A percentile compares a stretch with the other conserved stretches of the same genome.
These are phyloP conservation scores for Urocyon cinereoargenteus DNA, from an alignment of 2,797 vertebrate species.

Conservation along the genomic window DNA sequence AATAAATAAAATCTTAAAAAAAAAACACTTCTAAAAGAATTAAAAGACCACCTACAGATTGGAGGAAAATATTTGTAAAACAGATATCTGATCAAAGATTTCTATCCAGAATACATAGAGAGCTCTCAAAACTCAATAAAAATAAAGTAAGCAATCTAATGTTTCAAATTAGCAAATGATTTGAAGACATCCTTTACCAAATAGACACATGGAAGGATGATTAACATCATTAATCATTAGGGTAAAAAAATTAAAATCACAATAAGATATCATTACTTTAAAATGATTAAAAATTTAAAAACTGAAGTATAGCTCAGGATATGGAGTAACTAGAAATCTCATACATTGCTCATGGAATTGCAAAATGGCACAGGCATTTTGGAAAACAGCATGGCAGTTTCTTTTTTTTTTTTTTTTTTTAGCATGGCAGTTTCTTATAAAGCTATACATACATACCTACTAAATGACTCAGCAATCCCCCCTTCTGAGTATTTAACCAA, in stretches of 20 bases:
- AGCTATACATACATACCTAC: not conserved
- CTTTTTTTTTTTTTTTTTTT: too few species aligned
- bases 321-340: not conserved
- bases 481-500: not conserved
- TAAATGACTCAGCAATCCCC: not conserved
- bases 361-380: not conserved
- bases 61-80: not conserved
- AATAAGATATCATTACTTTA: not conserved
- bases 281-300: not conserved
- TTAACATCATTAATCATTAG: not conserved
- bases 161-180: not conserved
- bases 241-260: not conserved
- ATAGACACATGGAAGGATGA: not conserved
- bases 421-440: not conserved
- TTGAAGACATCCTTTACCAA: not conserved
- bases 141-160: not conserved
- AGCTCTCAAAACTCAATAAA: not conserved
- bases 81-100: not conserved
- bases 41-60: not conserved
- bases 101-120: not conserved
- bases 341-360: not conserved
- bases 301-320: not conserved
- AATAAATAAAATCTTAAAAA: not conserved
- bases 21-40: not conserved
- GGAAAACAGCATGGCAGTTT: not conserved